Conservation (phyloP, 2,888 invertebrate genomes). For the Diarsia mendica region DNA sequence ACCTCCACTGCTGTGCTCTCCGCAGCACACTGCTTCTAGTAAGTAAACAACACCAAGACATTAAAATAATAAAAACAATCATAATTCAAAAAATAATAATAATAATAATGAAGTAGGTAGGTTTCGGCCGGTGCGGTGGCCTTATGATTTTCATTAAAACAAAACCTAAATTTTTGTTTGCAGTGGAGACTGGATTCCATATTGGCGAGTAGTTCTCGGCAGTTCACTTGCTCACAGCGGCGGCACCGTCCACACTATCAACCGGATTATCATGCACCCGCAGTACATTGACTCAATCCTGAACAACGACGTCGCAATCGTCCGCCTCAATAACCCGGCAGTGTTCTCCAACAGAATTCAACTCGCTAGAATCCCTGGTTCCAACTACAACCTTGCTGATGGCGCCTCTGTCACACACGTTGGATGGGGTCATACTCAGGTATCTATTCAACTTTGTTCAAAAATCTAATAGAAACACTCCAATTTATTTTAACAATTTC, state of each 20-base stretch:
- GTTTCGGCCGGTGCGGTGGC: too few relatives aligned
- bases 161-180: neutral
- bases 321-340: constrained; percentile 65
- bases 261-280: constrained; percentile 64
- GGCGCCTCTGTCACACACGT: constrained; percentile 48
- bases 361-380: constrained; percentile 65
- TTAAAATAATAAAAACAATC: too few relatives aligned
- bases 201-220: constrained; percentile 74
- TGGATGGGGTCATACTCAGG: constrained; percentile 74
- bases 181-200: constrained; percentile 7
- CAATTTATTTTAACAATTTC: too few relatives aligned
- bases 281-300: constrained; percentile 59
- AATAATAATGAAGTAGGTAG: too few relatives aligned
- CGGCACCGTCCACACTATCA: constrained; percentile 62
- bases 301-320: constrained; percentile 72
- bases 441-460: constrained; percentile 37
- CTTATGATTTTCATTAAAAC: neutral
- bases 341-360: constrained; percentile 56
- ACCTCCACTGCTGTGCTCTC: constrained; percentile 69
- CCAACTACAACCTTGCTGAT: constrained; percentile 32
- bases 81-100: too few relatives aligned
- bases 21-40: constrained; percentile 78
- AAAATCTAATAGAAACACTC: too few relatives aligned
- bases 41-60: too few relatives aligned
- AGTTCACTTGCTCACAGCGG: constrained; percentile 64